Base-by-base conservation (phyloP, 2,797 vertebrate genomes). In the Knipowitschia caucasica region DNA sequence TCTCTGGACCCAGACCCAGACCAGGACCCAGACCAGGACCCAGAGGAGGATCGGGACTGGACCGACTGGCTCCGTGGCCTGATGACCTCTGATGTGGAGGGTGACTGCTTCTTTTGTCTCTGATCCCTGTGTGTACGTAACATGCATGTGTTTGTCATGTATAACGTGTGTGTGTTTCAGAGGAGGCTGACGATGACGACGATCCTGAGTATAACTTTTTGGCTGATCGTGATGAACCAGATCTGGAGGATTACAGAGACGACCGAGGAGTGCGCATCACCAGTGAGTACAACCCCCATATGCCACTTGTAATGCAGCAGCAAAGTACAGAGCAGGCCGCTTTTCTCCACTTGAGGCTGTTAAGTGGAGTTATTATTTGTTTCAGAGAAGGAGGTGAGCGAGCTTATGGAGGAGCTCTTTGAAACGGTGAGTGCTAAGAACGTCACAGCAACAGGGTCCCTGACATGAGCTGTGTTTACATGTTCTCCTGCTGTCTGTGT, bases 181-280 rank as follows among this genome's bases (percentile, higher is more conserved):
- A 98, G 69, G 95, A 98, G 62, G 93, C 88, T 2, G 96, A 99
- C 40, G 96, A 99, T 42, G 96, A 99, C 1, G 95, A 98, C 7
- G 96, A 99, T 43, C 96, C 96, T 0, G 96, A 98, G 59, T 99
- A 98, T 53, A 98, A 99, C 68, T 98, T 99, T 68, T 82, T 99
- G 68, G 94, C 95, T 1, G 96, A 99, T 24, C 83, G 85, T 1
- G 95, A 98, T 18, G 95, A 99, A 17, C 96, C 95, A 0, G 96
- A 99, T 26, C 88, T 86, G 4, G 96, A 99, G 58, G 96, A 99
- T 67, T 98, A 98, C 82, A 92, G 96, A 23, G 96, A 96, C 0
- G 96, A 99, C 81, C 92, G 94, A 27, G 95, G 95, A 0, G 96
- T 99, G 59, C 92, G 95, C 62, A 98, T 99, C 76, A 96, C 95